Percentiles rank a stretch among this genome's conserved stretches.
These are phyloP conservation scores for Calcarius lapponicus DNA, from an alignment of 2,797 vertebrate species.

Conservation along the genomic window DNA sequence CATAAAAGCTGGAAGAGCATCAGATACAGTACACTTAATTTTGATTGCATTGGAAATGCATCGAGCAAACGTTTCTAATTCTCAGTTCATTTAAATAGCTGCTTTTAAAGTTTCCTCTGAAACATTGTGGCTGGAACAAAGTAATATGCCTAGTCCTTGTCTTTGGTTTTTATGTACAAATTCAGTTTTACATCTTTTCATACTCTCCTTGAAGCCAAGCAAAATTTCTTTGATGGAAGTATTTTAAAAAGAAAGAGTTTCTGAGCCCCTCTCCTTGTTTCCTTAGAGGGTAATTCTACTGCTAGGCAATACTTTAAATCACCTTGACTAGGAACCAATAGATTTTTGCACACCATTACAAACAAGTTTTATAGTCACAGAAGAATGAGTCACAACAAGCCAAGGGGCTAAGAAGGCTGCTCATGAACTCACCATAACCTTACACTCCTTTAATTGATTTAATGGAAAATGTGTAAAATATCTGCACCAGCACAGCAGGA, in stretches of 20 bases:
- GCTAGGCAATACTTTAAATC: constrained; percentile 15
- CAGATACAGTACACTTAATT: neutral
- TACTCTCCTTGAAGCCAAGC: neutral
- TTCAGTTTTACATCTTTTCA: neutral
- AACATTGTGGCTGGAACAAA: neutral
- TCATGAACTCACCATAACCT: constrained; percentile 11
- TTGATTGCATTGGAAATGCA: neutral
- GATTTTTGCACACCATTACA: neutral
- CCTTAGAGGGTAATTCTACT: neutral
- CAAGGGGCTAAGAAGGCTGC: neutral
- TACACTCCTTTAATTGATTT: neutral
- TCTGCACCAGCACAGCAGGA: neutral
- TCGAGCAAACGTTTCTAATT: neutral
- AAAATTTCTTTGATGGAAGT: neutral
- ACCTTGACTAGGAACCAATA: neutral
- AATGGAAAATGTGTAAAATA: neutral
- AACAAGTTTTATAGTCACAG: neutral
- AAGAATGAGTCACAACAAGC: constrained; percentile 16
- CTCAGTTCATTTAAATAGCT: neutral
- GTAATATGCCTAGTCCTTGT: neutral
- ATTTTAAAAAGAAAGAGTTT: neutral
- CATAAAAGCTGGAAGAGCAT: neutral
- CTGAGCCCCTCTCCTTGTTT: neutral
- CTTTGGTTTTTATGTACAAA: neutral
- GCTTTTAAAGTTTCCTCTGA: neutral